Evolutionary conservation across 2,888 invertebrate genomes (phyloP).

Genomic region (Nudaria mundana): DNA sequence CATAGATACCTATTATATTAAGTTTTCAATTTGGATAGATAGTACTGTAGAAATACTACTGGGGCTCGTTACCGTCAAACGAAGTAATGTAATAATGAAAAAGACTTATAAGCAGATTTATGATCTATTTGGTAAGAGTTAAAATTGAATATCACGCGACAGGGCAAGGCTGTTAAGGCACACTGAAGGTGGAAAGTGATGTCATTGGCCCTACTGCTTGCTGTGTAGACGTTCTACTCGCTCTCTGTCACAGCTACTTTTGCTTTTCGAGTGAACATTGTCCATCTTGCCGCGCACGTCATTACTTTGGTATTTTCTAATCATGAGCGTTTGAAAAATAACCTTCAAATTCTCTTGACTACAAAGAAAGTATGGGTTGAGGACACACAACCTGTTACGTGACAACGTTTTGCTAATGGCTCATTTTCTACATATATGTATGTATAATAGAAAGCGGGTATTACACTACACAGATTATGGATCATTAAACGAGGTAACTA

Average conservation of each 20-base stretch:
- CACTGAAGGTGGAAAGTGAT: conserved; percentile 52
- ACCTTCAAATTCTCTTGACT: conserved; percentile 17
- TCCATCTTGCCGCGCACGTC: conserved; percentile 66
- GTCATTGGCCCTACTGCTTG: conserved; percentile 70
- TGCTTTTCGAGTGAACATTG: conserved; percentile 71
- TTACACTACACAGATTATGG: not conserved
- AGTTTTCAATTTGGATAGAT: conserved; percentile 49
- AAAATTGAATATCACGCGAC: conserved; percentile 42
- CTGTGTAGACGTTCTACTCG: conserved; percentile 60
- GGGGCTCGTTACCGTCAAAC: conserved; percentile 33
- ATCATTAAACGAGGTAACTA: not conserved
- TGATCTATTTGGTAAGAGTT: conserved; percentile 34
- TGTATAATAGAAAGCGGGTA: not conserved
- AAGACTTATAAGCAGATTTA: conserved; percentile 33
- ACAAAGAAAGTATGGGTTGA: not conserved
- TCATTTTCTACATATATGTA: not conserved
- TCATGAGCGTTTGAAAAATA: conserved; percentile 46
- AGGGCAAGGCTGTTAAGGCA: conserved; percentile 38
- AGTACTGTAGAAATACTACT: conserved; percentile 53
- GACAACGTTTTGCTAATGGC: not conserved
- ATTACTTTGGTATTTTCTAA: conserved; percentile 69
- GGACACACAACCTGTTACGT: not conserved
- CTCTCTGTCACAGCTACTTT: conserved; percentile 69
- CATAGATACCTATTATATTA: conserved; percentile 30
- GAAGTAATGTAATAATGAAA: conserved; percentile 35